These are phyloP conservation scores for Osmoderma eremita DNA, from an alignment of 2,888 invertebrate species.

Conservation along the genomic window DNA sequence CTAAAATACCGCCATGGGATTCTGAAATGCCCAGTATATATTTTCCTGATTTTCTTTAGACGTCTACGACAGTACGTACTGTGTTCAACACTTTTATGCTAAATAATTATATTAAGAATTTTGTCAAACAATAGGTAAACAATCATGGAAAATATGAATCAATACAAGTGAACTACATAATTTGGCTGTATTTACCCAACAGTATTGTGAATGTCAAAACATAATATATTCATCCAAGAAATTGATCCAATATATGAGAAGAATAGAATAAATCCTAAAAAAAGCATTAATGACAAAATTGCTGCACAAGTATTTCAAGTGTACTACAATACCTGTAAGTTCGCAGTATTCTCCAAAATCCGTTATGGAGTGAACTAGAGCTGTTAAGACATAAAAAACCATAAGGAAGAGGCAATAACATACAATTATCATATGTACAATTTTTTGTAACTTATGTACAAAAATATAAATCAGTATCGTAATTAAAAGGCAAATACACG, in stretches of 20 bases:
- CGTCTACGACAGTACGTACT: background rate
- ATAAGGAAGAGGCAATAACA: conserved; percentile 34
- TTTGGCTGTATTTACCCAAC: conserved; percentile 72
- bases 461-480: conserved; percentile 29
- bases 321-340: conserved; percentile 13
- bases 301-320: no score
- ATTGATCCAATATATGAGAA: conserved; percentile 78
- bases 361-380: conserved; percentile 8
- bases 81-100: no score
- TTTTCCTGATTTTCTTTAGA: background rate
- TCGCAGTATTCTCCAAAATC: conserved; percentile 28
- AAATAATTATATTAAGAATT: background rate
- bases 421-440: conserved; percentile 33
- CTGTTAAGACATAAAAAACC: conserved; percentile 15
- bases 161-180: no score
- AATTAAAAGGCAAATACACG: conserved; percentile 30
- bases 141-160: background rate
- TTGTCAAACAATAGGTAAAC: no score
- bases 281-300: background rate
- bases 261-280: conserved; percentile 74
- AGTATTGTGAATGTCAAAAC: conserved; percentile 85
- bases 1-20: no score
- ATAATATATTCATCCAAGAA: conserved; percentile 82
- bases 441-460: conserved; percentile 31
- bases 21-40: background rate